Evolutionary conservation across 1,140 invertebrate genomes (phyloP), one percentile per base, ranked within the genome.

Genomic region (Rhopalosiphum padi): DNA sequence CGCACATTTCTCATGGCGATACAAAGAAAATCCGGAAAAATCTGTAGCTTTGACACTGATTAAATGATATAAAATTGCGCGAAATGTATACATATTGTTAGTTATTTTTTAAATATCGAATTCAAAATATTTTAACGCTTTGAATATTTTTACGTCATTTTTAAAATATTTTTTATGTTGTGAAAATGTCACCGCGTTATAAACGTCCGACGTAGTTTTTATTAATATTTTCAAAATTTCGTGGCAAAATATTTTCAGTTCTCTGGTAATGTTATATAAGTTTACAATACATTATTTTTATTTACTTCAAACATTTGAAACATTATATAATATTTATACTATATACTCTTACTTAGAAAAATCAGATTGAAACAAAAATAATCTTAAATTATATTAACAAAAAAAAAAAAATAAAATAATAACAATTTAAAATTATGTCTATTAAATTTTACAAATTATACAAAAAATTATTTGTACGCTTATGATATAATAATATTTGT

Each of bases 61-160:
- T 83, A 83, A 83, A 83, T 83, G 35, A 25, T 86, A 43, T 86
- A 15, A 43, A 43, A 86, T 8, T 68, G 15, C 30, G 60, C n/a
- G 60, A n/a, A 77, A 77, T n/a, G 5, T 77, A 30, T 15, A 82
- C 15, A 82, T 82, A 82, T 3, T 46, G 23, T 43, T 11, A 37
- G 9, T 86, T 30, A 30, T 86, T 86, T 86, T 86, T 43, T 86
- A 85, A 85, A 85, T 18, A 87, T 22, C 85, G n/a, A 30, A 87
- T 87, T 22, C 41, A 87, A 25, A 30, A 48, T n/a, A n/a, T 11
- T 15, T 87, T 30, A 21, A 85, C 2, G 22, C 15, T 77, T 85
- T 85, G 2, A 22, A 85, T 25, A 41, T 85, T 85, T 85, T 43
- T 11, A 85, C 22, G 41, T 85, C 8, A 85, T 41, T 85, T 85